Conservation (phyloP, 2,113 vertebrate species). For the Saccopteryx bilineata region DNA sequence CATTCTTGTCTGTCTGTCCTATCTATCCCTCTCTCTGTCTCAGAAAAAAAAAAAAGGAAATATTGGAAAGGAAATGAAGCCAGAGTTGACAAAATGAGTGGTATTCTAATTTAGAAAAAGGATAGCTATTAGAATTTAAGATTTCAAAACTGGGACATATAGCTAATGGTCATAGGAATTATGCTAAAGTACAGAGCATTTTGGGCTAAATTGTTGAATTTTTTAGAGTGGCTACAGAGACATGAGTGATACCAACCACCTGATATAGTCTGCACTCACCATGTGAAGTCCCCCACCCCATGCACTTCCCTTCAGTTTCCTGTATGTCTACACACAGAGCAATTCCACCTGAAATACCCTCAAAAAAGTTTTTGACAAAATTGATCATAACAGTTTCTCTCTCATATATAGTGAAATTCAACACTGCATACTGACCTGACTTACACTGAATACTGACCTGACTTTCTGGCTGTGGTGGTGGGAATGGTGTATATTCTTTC, state of each 20-base stretch:
- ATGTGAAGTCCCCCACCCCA: neutral
- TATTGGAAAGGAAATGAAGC: neutral
- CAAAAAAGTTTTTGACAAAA: conserved; percentile 7
- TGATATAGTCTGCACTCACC: neutral
- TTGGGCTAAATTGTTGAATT: neutral
- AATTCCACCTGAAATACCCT: neutral
- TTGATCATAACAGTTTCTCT: neutral
- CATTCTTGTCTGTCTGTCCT: too few species aligned
- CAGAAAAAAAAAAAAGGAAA: neutral
- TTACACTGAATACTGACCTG: conserved; percentile 89
- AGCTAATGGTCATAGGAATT: neutral
- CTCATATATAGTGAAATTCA: neutral
- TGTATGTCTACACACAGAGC: neutral
- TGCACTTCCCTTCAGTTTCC: neutral
- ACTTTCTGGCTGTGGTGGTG: conserved; percentile 96
- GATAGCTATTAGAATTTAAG: neutral
- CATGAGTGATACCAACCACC: neutral
- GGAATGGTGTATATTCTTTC: conserved; percentile 98
- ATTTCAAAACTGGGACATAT: neutral
- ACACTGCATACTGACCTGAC: neutral
- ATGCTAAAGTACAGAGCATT: neutral
- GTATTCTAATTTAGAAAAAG: neutral
- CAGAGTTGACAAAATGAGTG: neutral
- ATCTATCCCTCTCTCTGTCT: too few species aligned
- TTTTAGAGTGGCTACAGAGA: neutral